Evolutionary conservation across 2,113 vertebrate genomes (phyloP).

Genomic region (Rhea americana): DNA sequence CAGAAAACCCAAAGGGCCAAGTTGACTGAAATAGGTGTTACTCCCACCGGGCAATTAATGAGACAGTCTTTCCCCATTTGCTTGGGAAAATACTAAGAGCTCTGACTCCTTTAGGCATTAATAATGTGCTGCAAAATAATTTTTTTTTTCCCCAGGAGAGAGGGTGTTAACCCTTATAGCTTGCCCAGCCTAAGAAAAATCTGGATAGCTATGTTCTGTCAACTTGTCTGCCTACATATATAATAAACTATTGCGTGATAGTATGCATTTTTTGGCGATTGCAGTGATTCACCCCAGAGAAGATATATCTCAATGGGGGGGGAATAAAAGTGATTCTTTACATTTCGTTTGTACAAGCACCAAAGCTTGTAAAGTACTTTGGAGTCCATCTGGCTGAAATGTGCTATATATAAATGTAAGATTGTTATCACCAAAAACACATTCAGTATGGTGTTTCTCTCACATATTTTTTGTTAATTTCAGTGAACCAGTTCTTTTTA

Average conservation of each 20-base stretch:
- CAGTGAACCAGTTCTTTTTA: constrained; percentile 73
- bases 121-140: not conserved
- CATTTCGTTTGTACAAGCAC: constrained; percentile 42
- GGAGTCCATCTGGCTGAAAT: constrained; percentile 69
- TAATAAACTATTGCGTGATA: not conserved
- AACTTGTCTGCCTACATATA: not conserved
- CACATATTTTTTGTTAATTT: constrained; percentile 77
- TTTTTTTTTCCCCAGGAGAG: not conserved
- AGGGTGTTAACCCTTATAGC: not conserved
- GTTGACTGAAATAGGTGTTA: not conserved
- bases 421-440: constrained; percentile 74
- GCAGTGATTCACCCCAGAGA: constrained; percentile 26
- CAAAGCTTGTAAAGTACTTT: constrained; percentile 61
- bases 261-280: not conserved
- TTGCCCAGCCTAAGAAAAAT: not conserved
- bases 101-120: not conserved
- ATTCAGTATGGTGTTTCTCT: constrained; percentile 75
- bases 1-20: not conserved
- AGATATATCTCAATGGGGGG: constrained; percentile 35
- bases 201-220: not conserved
- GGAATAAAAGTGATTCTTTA: constrained; percentile 56
- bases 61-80: not conserved
- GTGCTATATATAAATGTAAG: constrained; percentile 62
- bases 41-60: not conserved
- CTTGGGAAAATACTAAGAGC: not conserved